Percentiles rank a stretch among this genome's conserved stretches.
phyloP scores from a whole-genome alignment of 2,797 vertebrate species.

The Gorsachius magnificus region DNA sequence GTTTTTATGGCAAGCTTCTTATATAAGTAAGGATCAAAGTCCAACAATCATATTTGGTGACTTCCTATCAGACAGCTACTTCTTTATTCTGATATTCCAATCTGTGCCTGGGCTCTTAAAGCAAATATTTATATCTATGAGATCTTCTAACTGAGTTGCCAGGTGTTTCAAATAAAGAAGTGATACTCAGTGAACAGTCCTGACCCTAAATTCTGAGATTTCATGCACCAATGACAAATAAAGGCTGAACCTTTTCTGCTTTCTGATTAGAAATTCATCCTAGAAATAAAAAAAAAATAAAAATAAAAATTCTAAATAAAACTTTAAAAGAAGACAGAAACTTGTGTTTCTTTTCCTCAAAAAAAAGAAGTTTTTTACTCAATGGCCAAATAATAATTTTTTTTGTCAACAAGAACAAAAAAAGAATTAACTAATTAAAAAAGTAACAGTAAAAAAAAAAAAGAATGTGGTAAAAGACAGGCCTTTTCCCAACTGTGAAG shows the following conservation, averaged over 20 bases:
- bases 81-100: neutral
- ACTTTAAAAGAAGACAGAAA: neutral
- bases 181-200: neutral
- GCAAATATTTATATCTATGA: neutral
- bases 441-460: neutral
- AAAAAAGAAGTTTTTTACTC: neutral
- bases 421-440: neutral
- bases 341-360: neutral
- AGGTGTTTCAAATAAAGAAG: neutral
- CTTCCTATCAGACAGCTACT: neutral
- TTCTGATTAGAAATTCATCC: neutral
- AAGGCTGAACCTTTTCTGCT: neutral
- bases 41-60: neutral
- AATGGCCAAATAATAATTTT: neutral
- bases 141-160: neutral
- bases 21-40: neutral
- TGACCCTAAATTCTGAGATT: neutral
- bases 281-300: neutral
- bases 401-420: neutral
- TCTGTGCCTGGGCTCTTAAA: neutral
- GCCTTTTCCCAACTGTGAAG: neutral
- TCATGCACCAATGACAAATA: neutral
- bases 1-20: neutral
- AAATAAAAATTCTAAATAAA: neutral
- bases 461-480: neutral